These are phyloP conservation scores for Macrosoma leucophasiata DNA, from an alignment of 2,888 invertebrate genomes.

Conservation along the genomic window DNA sequence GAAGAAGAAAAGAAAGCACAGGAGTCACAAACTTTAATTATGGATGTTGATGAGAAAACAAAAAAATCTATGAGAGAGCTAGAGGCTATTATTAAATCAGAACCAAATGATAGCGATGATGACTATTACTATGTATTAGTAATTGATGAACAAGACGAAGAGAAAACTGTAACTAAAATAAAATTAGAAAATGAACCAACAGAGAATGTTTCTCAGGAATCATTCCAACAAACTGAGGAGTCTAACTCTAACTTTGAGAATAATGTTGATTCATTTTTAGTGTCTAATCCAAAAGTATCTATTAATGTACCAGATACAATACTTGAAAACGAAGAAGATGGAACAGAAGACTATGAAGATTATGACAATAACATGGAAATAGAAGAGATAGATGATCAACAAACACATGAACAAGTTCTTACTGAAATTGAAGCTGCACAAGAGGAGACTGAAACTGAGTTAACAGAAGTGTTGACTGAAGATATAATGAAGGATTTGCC, in stretches of 20 bases:
- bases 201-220: conserved; percentile 13
- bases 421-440: conserved; percentile 28
- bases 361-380: conserved; percentile 44
- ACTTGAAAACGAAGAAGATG: conserved; percentile 63
- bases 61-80: conserved; percentile 58
- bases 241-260: conserved; percentile 40
- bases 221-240: conserved; percentile 11
- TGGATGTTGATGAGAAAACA: conserved; percentile 40
- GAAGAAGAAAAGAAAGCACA: conserved; percentile 26
- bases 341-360: conserved; percentile 50
- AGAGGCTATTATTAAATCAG: conserved; percentile 55
- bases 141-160: conserved; percentile 53
- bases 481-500: conserved; percentile 29
- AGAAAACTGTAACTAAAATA: conserved; percentile 22
- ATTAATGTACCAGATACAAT: conserved; percentile 64
- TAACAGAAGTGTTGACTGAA: conserved; percentile 16
- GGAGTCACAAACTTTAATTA: too few relatives aligned
- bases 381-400: conserved; percentile 35
- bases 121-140: conserved; percentile 68
- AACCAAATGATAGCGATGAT: conserved; percentile 63
- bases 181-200: conserved; percentile 14
- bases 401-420: conserved; percentile 32
- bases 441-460: conserved; percentile 21
- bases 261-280: conserved; percentile 52
- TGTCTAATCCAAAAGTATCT: conserved; percentile 51